phyloP scores from a whole-genome alignment of 2,113 vertebrate genomes.

The Anas platyrhynchos region DNA sequence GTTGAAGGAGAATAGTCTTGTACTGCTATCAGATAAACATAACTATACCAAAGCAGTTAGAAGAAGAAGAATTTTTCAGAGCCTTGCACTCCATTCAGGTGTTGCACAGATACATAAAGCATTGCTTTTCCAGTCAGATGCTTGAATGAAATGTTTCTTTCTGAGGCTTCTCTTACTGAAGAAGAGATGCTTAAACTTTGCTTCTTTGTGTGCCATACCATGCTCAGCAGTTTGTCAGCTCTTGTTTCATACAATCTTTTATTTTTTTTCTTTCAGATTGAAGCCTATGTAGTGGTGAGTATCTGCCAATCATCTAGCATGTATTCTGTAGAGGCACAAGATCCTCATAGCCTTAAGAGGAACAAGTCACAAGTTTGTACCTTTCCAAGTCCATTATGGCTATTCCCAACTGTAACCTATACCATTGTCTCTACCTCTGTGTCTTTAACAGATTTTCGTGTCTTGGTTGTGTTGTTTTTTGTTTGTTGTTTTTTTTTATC shows the following conservation, averaged over 20 bases:
- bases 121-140: background rate
- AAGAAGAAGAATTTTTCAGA: background rate
- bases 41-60: background rate
- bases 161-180: background rate
- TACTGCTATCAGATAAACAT: background rate
- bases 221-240: background rate
- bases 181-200: background rate
- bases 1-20: background rate
- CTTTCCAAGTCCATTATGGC: background rate
- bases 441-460: background rate
- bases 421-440: background rate
- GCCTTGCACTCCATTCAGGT: background rate
- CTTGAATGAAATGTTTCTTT: background rate
- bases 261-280: constrained; percentile 81
- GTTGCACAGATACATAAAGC: background rate
- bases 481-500: background rate
- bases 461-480: background rate
- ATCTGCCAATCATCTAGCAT: background rate
- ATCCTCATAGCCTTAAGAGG: background rate
- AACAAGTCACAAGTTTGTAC: background rate
- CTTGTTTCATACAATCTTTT: background rate
- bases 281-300: constrained; percentile 93
- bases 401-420: background rate
- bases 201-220: background rate
- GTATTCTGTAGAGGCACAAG: background rate